Evolutionary conservation across 2,888 invertebrate genomes (phyloP).

Genomic region (Copidosoma aretas): DNA sequence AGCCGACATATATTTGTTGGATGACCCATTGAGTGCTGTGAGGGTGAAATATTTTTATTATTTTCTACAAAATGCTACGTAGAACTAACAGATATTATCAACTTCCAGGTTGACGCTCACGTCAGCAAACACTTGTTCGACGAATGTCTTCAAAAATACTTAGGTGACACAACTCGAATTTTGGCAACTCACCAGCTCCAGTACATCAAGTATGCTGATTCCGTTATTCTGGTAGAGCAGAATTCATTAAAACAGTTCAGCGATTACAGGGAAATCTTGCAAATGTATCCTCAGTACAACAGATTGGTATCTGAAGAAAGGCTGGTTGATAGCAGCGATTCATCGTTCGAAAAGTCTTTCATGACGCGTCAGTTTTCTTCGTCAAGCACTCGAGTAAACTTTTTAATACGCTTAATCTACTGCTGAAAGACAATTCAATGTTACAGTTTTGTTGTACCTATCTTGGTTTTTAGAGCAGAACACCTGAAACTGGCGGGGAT

Average conservation of each 20-base stretch:
- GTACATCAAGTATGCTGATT: conserved; percentile 67
- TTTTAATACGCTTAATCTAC: not conserved
- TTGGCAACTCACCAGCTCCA: conserved; percentile 81
- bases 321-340: conserved; percentile 8
- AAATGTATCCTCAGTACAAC: conserved; percentile 52
- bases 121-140: conserved; percentile 80
- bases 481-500: conserved; percentile 53
- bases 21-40: conserved; percentile 82
- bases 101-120: conserved; percentile 70
- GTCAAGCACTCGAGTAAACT: conserved; percentile 53
- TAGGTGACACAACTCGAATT: conserved; percentile 75
- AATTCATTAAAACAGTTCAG: conserved; percentile 51
- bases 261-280: conserved; percentile 53
- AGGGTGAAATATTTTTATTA: conserved; percentile 17
- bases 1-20: conserved; percentile 80
- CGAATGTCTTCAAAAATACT: conserved; percentile 72
- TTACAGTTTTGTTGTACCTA: no score
- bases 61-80: no score
- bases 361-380: conserved; percentile 55
- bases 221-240: conserved; percentile 66
- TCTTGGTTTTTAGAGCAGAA: conserved; percentile 51
- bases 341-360: conserved; percentile 42
- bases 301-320: conserved; percentile 48
- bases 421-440: not conserved
- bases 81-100: not conserved